These are phyloP conservation scores for Butastur rufipennis DNA, from an alignment of 2,113 vertebrate species.

Conservation along the genomic window DNA sequence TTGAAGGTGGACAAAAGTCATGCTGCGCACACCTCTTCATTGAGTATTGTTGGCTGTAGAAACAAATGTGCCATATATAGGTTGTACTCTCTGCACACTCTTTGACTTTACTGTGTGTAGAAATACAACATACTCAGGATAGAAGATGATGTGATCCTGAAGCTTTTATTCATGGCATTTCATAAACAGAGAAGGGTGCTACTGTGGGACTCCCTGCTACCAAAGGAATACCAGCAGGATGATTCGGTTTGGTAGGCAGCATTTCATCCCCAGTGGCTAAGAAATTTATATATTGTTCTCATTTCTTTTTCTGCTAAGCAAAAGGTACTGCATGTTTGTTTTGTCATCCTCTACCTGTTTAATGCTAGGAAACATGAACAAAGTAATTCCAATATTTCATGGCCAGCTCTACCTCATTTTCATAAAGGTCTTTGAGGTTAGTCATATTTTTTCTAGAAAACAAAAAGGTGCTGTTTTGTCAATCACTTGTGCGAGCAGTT, in stretches of 20 bases:
- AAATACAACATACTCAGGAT: not conserved
- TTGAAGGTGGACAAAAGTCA: not conserved
- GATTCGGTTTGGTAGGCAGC: not conserved
- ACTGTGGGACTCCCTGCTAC: not conserved
- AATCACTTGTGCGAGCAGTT: not conserved
- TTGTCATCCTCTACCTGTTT: constrained; percentile 20
- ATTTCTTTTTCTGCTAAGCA: not conserved
- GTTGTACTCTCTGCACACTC: not conserved
- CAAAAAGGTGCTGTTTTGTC: not conserved
- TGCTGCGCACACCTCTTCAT: not conserved
- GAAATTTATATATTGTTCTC: not conserved
- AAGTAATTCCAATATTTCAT: not conserved
- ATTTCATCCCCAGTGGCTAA: not conserved
- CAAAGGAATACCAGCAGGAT: not conserved
- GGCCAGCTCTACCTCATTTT: not conserved
- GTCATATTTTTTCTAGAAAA: constrained; percentile 9
- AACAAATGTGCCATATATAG: rapidly evolving
- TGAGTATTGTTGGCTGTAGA: not conserved
- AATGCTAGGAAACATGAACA: not conserved
- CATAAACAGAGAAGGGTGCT: not conserved
- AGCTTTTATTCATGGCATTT: not conserved
- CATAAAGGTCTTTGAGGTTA: constrained; percentile 21
- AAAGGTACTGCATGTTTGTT: not conserved
- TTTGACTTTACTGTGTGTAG: not conserved
- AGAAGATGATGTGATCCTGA: not conserved